Percentiles rank a stretch among this genome's conserved stretches.
phyloP scores from a whole-genome alignment of 1,140 invertebrate genomes.

The Drosophila cardini region DNA sequence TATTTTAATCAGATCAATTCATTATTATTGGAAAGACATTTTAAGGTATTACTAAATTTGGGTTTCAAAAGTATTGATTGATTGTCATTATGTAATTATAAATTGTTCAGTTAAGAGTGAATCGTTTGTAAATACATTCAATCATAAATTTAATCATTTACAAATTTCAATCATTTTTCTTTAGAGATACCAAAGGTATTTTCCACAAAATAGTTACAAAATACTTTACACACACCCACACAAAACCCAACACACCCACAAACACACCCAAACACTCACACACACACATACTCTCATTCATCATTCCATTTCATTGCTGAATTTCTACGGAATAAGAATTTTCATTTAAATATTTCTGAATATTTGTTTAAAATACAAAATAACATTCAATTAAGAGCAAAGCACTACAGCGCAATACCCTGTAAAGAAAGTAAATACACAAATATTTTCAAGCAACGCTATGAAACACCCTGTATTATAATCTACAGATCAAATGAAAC shows the following conservation, averaged over 20 bases:
- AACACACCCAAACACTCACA: neutral
- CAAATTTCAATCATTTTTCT: neutral
- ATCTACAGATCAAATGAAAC: too few relatives aligned
- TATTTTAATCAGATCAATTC: constrained; percentile 17
- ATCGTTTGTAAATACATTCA: constrained; percentile 14
- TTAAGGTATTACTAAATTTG: too few relatives aligned
- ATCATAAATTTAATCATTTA: neutral
- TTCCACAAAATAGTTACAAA: constrained; percentile 27
- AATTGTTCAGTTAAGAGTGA: constrained; percentile 11
- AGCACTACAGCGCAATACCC: constrained; percentile 1
- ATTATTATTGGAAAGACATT: too few relatives aligned
- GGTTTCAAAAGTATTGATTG: constrained; percentile 10
- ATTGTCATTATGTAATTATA: constrained; percentile 25
- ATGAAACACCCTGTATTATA: too few relatives aligned
- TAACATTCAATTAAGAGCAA: neutral
- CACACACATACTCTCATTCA: neutral
- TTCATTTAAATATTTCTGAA: constrained; percentile 24
- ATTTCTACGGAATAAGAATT: constrained; percentile 24
- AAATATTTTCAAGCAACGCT: too few relatives aligned
- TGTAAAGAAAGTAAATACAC: neutral
- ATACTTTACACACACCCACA: constrained; percentile 1
- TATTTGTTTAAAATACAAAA: constrained; percentile 10
- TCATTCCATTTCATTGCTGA: constrained; percentile 1
- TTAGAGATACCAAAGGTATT: constrained; percentile 14
- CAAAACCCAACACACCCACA: neutral